Evolutionary conservation across 2,797 vertebrate genomes (phyloP).

Genomic region (Sphaeramia orbicularis): DNA sequence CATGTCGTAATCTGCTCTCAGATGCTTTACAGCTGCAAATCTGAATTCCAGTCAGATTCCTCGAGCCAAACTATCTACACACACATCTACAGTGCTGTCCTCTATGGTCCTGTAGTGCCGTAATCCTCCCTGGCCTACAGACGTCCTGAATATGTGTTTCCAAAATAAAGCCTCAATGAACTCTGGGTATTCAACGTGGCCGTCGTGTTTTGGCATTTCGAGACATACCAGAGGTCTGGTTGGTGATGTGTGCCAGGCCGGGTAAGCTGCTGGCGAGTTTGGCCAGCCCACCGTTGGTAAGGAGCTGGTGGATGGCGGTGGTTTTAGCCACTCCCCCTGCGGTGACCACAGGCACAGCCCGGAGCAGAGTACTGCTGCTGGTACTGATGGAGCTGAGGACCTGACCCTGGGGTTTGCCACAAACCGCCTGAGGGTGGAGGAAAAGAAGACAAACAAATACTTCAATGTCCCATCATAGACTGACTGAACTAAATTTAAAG

Average conservation of each 20-base stretch:
- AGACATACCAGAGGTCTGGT: slow-evolving; percentile 92
- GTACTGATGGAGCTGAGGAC: slow-evolving; percentile 85
- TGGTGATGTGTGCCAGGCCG: slow-evolving; percentile 94
- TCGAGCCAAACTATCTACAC: slow-evolving; percentile 42
- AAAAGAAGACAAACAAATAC: slow-evolving; percentile 2
- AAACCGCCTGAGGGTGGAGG: slow-evolving; percentile 77
- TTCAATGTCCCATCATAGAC: background rate
- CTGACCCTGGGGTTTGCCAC: slow-evolving; percentile 86
- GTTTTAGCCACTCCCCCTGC: slow-evolving; percentile 89
- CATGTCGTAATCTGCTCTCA: slow-evolving; percentile 21
- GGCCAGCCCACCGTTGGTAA: slow-evolving; percentile 93
- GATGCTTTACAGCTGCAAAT: slow-evolving; percentile 37
- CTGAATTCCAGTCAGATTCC: slow-evolving; percentile 29
- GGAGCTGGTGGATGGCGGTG: slow-evolving; percentile 96
- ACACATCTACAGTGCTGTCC: slow-evolving; percentile 36
- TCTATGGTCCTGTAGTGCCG: slow-evolving; percentile 34
- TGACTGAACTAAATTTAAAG: background rate
- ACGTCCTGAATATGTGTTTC: slow-evolving; percentile 57
- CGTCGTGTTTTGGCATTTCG: slow-evolving; percentile 81
- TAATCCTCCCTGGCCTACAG: slow-evolving; percentile 44
- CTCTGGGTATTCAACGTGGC: slow-evolving; percentile 76
- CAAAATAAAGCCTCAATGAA: slow-evolving; percentile 61
- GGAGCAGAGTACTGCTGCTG: slow-evolving; percentile 87
- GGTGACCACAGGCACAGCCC: slow-evolving; percentile 92
- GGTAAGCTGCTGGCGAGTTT: slow-evolving; percentile 96